These are phyloP conservation scores for Diachrysia chrysitis DNA, from an alignment of 2,888 invertebrate species.

Conservation along the genomic window DNA sequence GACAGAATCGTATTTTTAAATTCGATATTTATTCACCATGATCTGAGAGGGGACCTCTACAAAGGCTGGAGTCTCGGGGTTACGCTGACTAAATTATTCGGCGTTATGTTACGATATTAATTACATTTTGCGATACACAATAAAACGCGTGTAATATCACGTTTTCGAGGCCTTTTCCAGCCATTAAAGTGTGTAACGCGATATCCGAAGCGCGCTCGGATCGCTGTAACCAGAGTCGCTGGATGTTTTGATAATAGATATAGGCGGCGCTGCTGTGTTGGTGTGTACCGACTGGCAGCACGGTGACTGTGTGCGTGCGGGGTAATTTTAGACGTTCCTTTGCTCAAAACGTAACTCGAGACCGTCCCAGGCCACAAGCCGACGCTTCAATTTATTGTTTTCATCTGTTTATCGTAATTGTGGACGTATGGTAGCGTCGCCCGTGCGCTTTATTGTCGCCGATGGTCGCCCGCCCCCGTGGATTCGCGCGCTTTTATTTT, in stretches of 20 bases:
- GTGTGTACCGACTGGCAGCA: slow-evolving; percentile 75
- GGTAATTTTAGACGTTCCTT: slow-evolving; percentile 89
- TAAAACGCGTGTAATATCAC: slow-evolving; percentile 89
- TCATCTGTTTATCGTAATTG: slow-evolving; percentile 84
- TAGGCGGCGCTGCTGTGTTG: slow-evolving; percentile 80
- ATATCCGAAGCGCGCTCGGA: slow-evolving; percentile 89
- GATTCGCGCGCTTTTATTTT: slow-evolving; percentile 85
- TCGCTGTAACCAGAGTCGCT: slow-evolving; percentile 88
- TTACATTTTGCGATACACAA: slow-evolving; percentile 88
- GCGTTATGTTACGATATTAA: slow-evolving; percentile 87
- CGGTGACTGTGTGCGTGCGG: slow-evolving; percentile 80
- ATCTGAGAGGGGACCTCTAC: slow-evolving; percentile 72
- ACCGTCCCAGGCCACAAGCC: slow-evolving; percentile 88
- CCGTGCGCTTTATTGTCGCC: slow-evolving; percentile 54
- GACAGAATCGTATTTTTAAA: slow-evolving; percentile 87
- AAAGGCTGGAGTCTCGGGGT: slow-evolving; percentile 76
- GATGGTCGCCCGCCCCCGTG: slow-evolving; percentile 68
- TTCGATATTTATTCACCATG: slow-evolving; percentile 79
- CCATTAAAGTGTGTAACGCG: slow-evolving; percentile 89
- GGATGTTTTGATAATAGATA: slow-evolving; percentile 90
- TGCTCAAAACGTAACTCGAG: slow-evolving; percentile 88
- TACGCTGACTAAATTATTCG: slow-evolving; percentile 84
- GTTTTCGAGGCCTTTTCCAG: slow-evolving; percentile 90
- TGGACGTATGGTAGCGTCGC: slow-evolving; percentile 66
- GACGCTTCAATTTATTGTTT: slow-evolving; percentile 88